Evolutionary conservation across 2,797 vertebrate species (phyloP), one percentile per base, ranked within the genome.

Genomic region (Fistularia tabacaria): DNA sequence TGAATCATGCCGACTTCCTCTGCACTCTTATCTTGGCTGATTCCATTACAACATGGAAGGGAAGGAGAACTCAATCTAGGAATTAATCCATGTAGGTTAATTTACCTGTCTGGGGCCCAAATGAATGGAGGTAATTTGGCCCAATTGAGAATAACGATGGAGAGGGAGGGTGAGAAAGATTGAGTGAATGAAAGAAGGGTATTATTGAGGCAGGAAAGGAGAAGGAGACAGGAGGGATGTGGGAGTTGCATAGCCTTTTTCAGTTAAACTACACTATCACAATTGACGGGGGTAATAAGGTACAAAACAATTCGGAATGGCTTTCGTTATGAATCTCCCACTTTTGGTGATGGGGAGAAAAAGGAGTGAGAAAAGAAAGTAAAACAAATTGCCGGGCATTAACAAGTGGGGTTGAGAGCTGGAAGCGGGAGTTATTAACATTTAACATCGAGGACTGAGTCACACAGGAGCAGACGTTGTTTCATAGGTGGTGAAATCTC

Each of bases 81-180:
- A 83, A 93, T 93, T 91, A 93, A 91, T 90, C 93, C 89, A 83
- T 89, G 86, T 88, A 85, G 92, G 89, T 89, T 93, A 92, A 95
- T 93, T 92, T 79, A 90, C 89, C 90, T 93, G 93, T 94, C 93
- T 88, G 82, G 68, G 69, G 66, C 83, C 87, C 10, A 48, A 94
- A 96, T 92, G 86, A 91, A 97, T 94, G 91, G 90, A 85, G 89
- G 91, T 89, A 92, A 95, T 96, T 94, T 94, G 86, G 89, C 88
- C 90, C 91, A 91, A 91, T 92, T 64, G 72, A 62, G 71, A 93
- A 92, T 85, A 90, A 92, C 79, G 86, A 90, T 63, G 85, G 88
- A 81, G 80, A 73, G 78, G 37, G 37, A 36, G 54, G n/a, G 39
- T 15, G 57, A 14, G 45, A 65, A 14, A 54, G 66, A 64, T 36